phyloP scores from a whole-genome alignment of 2,797 vertebrate genomes.

The Danio aesculapii region DNA sequence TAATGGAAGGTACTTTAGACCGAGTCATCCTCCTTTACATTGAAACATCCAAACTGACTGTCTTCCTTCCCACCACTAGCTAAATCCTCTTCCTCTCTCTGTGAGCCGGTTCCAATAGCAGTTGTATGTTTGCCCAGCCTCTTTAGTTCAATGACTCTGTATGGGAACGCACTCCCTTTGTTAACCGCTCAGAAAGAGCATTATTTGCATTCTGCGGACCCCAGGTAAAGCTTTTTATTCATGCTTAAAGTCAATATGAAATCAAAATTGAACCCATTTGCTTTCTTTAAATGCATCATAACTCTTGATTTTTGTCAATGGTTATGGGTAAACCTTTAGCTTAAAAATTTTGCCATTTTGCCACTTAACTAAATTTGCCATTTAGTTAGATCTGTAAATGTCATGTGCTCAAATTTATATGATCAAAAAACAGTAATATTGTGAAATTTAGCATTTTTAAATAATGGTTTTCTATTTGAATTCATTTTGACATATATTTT shows the following conservation, averaged over 20 bases:
- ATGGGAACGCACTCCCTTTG: slow-evolving; percentile 71
- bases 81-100: slow-evolving; percentile 63
- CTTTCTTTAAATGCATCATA: neutral
- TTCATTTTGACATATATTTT: neutral
- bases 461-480: neutral
- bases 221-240: slow-evolving; percentile 80
- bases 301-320: neutral
- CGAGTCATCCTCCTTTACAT: slow-evolving; percentile 83
- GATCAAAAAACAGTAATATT: neutral
- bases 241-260: slow-evolving; percentile 58
- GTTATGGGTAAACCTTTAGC: neutral
- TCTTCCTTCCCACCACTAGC: slow-evolving; percentile 76
- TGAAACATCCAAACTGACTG: slow-evolving; percentile 78
- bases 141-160: slow-evolving; percentile 67
- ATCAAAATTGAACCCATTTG: slow-evolving; percentile 33
- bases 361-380: no score
- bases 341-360: neutral
- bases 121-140: slow-evolving; percentile 70
- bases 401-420: neutral
- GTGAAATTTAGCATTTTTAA: neutral
- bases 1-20: slow-evolving; percentile 79
- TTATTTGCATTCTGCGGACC: slow-evolving; percentile 78
- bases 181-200: slow-evolving; percentile 75
- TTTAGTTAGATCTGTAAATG: no score
- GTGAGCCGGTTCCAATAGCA: slow-evolving; percentile 66